Percentiles rank a stretch among this genome's conserved stretches.
Evolutionary conservation across 2,888 invertebrate species (phyloP).

Genomic region (Agrypnus murinus): DNA sequence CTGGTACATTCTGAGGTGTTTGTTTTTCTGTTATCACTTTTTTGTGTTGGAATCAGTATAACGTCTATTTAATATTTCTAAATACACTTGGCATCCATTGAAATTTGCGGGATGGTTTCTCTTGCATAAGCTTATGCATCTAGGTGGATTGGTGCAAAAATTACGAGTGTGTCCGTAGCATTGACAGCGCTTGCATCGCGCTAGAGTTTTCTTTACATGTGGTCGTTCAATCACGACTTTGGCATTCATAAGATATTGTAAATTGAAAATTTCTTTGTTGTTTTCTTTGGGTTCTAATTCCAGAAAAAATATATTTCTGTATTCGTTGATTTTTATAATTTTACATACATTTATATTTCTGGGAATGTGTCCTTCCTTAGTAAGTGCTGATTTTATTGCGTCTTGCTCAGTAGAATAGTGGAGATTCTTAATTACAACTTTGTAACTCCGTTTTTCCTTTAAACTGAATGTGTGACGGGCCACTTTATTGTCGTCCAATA

Average conservation of each 20-base stretch:
- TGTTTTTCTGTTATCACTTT: constrained; percentile 2
- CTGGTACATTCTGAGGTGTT: not conserved
- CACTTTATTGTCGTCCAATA: constrained; percentile 7
- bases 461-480: constrained; percentile 3
- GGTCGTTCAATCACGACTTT: not conserved
- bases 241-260: not conserved
- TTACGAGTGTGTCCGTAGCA: not conserved
- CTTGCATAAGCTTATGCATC: too few species aligned
- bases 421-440: constrained; percentile 12
- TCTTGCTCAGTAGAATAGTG: not conserved
- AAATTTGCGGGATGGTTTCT: not conserved
- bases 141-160: not conserved
- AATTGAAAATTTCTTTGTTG: constrained; percentile 2
- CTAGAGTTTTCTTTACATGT: not conserved
- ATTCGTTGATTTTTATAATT: not conserved
- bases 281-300: too few species aligned
- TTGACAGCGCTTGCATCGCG: not conserved
- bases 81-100: too few species aligned
- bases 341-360: constrained; percentile 20
- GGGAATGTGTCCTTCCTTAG: not conserved
- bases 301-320: too few species aligned
- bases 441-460: constrained; percentile 18
- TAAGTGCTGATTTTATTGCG: not conserved
- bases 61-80: not conserved
- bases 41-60: not conserved